phyloP scores from a whole-genome alignment of 2,797 vertebrate species.

The Cephalopachus bancanus region DNA sequence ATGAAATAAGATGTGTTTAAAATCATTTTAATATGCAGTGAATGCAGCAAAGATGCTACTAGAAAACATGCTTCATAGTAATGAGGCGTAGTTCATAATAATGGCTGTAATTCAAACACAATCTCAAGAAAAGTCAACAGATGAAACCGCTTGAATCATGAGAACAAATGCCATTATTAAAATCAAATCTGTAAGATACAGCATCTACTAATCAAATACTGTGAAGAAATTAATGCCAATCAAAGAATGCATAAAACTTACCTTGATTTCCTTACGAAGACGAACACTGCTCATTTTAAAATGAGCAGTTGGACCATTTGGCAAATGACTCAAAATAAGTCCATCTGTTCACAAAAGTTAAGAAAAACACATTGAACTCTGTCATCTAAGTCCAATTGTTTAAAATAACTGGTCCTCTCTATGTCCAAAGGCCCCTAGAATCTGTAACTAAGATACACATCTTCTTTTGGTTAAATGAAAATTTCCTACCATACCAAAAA shows the following conservation, averaged over 20 bases:
- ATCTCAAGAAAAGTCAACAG: background rate
- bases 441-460: background rate
- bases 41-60: background rate
- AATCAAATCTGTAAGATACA: background rate
- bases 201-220: background rate
- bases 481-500: conserved; percentile 10
- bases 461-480: background rate
- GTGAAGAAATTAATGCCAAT: background rate
- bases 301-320: conserved; percentile 97
- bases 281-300: conserved; percentile 98
- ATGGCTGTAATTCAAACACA: background rate
- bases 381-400: conserved; percentile 2
- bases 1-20: conserved; percentile 14
- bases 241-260: conserved; percentile 76
- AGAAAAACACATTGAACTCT: conserved; percentile 73
- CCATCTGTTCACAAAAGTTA: conserved; percentile 93
- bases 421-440: conserved; percentile 13
- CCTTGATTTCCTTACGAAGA: conserved; percentile 98
- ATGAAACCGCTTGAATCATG: conserved; percentile 23
- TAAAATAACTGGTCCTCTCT: background rate
- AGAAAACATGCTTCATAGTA: conserved; percentile 12
- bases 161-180: conserved; percentile 53
- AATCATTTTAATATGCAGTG: background rate
- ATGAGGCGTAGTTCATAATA: background rate
- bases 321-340: conserved; percentile 97